Conservation (phyloP, 2,113 vertebrate genomes). For the Oxygymnocypris stewartii region DNA sequence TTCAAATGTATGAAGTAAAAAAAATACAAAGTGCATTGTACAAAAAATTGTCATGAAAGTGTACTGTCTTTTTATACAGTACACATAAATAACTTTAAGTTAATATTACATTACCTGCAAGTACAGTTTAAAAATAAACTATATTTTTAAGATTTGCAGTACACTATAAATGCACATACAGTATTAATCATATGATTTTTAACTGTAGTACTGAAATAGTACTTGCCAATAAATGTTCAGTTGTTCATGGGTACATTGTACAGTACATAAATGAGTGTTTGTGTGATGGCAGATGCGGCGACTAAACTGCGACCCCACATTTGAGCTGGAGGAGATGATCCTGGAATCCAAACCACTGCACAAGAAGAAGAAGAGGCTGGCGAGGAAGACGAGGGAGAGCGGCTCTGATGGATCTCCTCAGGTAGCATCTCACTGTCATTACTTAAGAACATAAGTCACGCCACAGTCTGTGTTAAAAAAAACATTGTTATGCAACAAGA, state of each 20-base stretch:
- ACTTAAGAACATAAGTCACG: background rate
- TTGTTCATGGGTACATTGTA: background rate
- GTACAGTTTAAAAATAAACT: too few relatives aligned
- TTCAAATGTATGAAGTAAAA: too few relatives aligned
- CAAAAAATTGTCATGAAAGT: too few relatives aligned
- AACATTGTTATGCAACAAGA: background rate
- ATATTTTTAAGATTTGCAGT: background rate
- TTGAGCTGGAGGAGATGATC: conserved; percentile 99
- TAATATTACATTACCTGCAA: too few relatives aligned
- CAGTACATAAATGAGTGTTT: background rate
- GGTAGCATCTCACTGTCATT: conserved; percentile 25
- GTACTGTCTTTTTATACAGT: too few relatives aligned
- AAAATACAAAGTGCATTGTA: too few relatives aligned
- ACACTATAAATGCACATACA: background rate
- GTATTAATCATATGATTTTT: background rate
- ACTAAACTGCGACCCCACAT: conserved; percentile 94
- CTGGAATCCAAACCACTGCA: conserved; percentile 96
- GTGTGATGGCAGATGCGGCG: conserved; percentile 80
- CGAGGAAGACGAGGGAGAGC: conserved; percentile 84
- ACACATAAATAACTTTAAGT: too few relatives aligned
- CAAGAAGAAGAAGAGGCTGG: conserved; percentile 96
- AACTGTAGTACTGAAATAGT: background rate
- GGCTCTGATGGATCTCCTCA: conserved; percentile 75
- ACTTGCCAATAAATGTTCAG: background rate
- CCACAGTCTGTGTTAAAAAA: background rate